Evolutionary conservation across 2,113 vertebrate genomes (phyloP), one percentile per base, ranked within the genome.

Genomic region (Nestor notabilis): DNA sequence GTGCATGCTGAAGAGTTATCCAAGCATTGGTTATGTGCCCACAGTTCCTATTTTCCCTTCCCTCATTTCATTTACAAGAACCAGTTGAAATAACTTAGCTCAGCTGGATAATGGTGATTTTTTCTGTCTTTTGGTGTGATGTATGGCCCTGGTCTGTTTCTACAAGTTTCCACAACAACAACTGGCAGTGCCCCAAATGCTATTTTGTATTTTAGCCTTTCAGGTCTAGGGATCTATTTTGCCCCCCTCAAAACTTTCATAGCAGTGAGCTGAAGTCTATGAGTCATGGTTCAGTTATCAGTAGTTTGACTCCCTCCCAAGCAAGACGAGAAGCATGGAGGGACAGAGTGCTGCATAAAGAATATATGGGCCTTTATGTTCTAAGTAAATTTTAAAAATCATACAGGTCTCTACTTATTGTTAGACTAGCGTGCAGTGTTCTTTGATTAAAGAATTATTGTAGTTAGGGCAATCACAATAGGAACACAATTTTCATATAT

Each of bases 31-130:
- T 70, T 89, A 81, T 83, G 35, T 58, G 37, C 46, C 88, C 28
- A 43, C 41, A 29, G 71, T 68, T 89, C 72, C 33, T 60, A 80
- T 90, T 95, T 95, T 79, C 39, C 10, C 27, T 91, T 89, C 43
- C 61, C 39, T 92, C 82, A 76, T 79, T 90, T 95, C 23, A 71
- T 85, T 96, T 95, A 65, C 50, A 72, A 60, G 56, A 95, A 61
- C 10, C n/a, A 66, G 52, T 91, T 74, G 70, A 91, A 96, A 85
- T 83, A 93, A 89, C 70, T 87, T 79, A 79, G 61, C 70, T 93
- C 52, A 94, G 49, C 33, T 80, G 41, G 39, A 83, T 53, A 60
- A 83, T 11, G 14, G 47, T 83, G 23, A 69, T 77, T 91, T 89
- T 89, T 80, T 69, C 74, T 85, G 52, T 90, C 74, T 85, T 82